Conservation (phyloP, 2,888 invertebrate species). For the Sinohyriopsis cumingii region DNA sequence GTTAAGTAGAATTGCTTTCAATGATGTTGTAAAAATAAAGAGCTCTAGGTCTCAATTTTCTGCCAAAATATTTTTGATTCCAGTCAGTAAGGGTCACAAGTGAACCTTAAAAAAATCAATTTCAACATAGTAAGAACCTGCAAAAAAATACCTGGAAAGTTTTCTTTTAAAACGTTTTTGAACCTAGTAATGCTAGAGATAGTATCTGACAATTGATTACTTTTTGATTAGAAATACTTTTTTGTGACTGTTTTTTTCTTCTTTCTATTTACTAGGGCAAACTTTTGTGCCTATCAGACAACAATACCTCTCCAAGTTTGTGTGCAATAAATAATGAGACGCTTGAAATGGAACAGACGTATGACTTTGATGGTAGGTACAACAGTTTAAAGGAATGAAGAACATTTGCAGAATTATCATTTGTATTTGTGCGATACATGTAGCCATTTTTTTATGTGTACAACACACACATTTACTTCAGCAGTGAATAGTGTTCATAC, state of each 20-base stretch:
- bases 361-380: constrained; percentile 59
- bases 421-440: background rate
- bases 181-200: no score
- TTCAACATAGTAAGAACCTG: no score
- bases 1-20: no score
- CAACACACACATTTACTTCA: background rate
- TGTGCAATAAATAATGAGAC: constrained; percentile 76
- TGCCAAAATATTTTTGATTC: no score
- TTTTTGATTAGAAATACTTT: background rate
- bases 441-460: background rate
- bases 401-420: background rate
- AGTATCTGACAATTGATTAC: no score
- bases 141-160: no score
- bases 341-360: constrained; percentile 72
- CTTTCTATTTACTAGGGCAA: background rate
- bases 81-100: no score
- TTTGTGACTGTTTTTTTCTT: background rate
- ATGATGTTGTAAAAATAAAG: no score
- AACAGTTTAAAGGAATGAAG: background rate
- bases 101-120: no score
- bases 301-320: constrained; percentile 75
- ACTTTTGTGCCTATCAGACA: constrained; percentile 82
- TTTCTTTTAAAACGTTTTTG: no score
- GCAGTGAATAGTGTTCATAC: no score
- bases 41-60: no score